A percentile compares a stretch with the other conserved stretches of the same genome.
phyloP scores from a whole-genome alignment of 2,113 vertebrate genomes.

The Sigmodon hispidus region DNA sequence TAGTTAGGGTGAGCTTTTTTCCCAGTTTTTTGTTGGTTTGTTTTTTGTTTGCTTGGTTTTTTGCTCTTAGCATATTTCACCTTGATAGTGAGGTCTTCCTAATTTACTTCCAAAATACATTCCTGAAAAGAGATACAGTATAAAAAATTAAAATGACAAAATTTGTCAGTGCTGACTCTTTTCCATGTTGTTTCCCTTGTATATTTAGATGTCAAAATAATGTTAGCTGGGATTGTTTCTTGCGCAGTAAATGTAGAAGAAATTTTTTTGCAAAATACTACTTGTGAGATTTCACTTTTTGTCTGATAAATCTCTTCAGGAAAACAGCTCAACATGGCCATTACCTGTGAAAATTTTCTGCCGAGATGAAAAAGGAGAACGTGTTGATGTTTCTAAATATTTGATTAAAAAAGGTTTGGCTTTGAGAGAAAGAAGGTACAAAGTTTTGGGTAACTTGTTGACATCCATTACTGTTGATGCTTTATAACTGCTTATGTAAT shows the following conservation, averaged over 20 bases:
- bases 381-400: constrained; percentile 90
- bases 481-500: constrained; percentile 6
- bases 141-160: neutral
- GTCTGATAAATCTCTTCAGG: constrained; percentile 83
- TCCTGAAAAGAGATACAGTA: neutral
- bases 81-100: constrained; percentile 1
- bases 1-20: neutral
- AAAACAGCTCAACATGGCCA: constrained; percentile 79
- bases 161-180: neutral
- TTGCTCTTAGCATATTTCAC: neutral
- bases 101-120: neutral
- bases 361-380: constrained; percentile 85
- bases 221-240: neutral
- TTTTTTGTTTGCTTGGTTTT: neutral
- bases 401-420: constrained; percentile 93
- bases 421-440: constrained; percentile 88
- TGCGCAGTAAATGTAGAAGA: neutral
- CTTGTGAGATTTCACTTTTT: constrained; percentile 39
- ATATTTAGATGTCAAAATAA: constrained; percentile 14
- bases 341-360: constrained; percentile 89
- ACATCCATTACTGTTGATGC: neutral
- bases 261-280: neutral
- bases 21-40: neutral
- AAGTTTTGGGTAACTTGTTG: neutral
- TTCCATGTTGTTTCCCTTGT: neutral